A percentile compares a stretch with the other conserved stretches of the same genome.
These are phyloP conservation scores for Koerneria pararmatus DNA, from an alignment of 2,888 invertebrate genomes.

Conservation along the genomic window DNA sequence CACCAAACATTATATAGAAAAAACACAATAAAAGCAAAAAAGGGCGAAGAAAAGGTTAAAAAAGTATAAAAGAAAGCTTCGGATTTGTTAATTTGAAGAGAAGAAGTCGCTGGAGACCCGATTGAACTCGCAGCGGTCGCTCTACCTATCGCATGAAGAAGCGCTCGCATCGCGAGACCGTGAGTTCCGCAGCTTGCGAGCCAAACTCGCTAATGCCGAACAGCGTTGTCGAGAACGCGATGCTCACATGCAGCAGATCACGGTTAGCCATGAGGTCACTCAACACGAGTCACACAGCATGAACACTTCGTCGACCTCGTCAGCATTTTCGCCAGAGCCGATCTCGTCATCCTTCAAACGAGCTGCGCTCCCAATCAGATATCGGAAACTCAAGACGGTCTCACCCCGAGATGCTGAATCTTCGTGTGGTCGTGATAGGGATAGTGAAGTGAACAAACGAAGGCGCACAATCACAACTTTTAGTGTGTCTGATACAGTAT, in stretches of 20 bases:
- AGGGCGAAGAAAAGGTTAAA: no score
- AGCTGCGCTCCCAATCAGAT: not conserved
- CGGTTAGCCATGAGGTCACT: constrained; percentile 18
- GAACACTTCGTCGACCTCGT: not conserved
- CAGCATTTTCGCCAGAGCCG: not conserved
- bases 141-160: constrained; percentile 43
- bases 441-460: no score
- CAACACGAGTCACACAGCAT: not conserved
- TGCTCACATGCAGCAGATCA: constrained; percentile 32
- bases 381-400: not conserved
- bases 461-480: no score
- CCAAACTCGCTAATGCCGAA: constrained; percentile 31
- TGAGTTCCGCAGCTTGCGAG: constrained; percentile 19
- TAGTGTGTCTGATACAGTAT: no score
- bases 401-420: no score
- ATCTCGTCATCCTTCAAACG: not conserved
- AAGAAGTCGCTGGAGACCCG: constrained; percentile 32
- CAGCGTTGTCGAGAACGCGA: constrained; percentile 42
- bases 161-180: constrained; percentile 25
- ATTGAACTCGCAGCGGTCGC: constrained; percentile 36
- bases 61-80: no score
- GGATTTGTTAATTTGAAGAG: constrained; percentile 19
- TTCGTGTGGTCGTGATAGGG: no score
- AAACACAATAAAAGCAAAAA: no score
- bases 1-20: no score